Conservation (phyloP, 2,113 vertebrate genomes). For the Diadophis punctatus region DNA sequence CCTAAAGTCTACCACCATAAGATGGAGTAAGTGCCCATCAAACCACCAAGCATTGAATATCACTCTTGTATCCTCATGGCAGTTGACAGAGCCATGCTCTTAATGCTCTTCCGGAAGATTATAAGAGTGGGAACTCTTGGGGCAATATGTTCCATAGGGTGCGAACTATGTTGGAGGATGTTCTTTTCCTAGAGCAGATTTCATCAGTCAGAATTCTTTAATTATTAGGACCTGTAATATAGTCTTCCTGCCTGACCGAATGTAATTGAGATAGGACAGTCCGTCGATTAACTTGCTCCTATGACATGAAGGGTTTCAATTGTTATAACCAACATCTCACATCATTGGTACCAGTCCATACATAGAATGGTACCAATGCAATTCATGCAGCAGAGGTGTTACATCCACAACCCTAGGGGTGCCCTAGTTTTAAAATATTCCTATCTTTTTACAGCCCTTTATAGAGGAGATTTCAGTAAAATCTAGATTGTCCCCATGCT, state of each 20-base stretch:
- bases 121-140: not conserved
- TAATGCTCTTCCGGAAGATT: not conserved
- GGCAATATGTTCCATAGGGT: not conserved
- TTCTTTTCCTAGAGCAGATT: not conserved
- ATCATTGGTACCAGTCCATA: not conserved
- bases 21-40: not conserved
- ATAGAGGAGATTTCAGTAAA: not conserved
- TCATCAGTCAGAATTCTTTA: not conserved
- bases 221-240: not conserved
- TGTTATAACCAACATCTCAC: not conserved
- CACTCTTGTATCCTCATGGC: not conserved
- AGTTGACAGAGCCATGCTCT: not conserved
- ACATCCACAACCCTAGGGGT: not conserved
- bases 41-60: not conserved
- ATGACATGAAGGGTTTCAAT: not conserved
- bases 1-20: too few species aligned
- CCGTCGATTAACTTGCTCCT: not conserved
- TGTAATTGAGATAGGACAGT: not conserved
- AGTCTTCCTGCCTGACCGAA: not conserved
- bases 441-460: not conserved
- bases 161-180: not conserved
- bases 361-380: not conserved
- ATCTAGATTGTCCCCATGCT: not conserved
- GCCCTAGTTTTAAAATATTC: not conserved
- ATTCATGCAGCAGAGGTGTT: not conserved